These are phyloP conservation scores for Archaeoteleia sp. DNA, from an alignment of 2,888 invertebrate genomes.

Conservation along the genomic window DNA sequence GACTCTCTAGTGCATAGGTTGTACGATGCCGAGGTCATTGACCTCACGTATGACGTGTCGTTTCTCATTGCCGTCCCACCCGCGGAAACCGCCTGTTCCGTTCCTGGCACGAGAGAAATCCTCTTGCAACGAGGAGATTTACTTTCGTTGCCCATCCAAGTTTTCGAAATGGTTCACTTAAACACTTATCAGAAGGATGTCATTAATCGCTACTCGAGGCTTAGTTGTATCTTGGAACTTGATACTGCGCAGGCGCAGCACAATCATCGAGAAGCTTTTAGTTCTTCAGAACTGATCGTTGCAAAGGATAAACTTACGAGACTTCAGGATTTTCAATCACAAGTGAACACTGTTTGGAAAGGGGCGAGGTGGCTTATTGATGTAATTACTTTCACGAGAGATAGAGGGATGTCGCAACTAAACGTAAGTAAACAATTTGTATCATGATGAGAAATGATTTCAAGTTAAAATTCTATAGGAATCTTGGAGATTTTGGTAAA, in stretches of 20 bases:
- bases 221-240: slow-evolving; percentile 94
- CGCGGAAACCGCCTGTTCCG: slow-evolving; percentile 93
- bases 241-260: slow-evolving; percentile 95
- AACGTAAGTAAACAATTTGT: slow-evolving; percentile 61
- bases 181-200: slow-evolving; percentile 95
- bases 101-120: slow-evolving; percentile 90
- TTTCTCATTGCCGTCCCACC: slow-evolving; percentile 95
- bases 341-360: slow-evolving; percentile 93
- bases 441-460: no score
- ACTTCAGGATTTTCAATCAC: slow-evolving; percentile 89
- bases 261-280: slow-evolving; percentile 95
- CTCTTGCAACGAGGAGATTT: slow-evolving; percentile 89
- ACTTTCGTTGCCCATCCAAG: slow-evolving; percentile 93
- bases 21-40: slow-evolving; percentile 95
- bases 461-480: no score
- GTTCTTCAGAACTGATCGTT: slow-evolving; percentile 87
- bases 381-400: slow-evolving; percentile 94
- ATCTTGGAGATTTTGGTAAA: no score
- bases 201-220: slow-evolving; percentile 91
- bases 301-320: slow-evolving; percentile 90
- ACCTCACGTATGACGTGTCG: slow-evolving; percentile 92
- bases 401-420: slow-evolving; percentile 77
- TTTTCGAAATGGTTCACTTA: slow-evolving; percentile 95
- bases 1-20: slow-evolving; percentile 86
- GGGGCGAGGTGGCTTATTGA: slow-evolving; percentile 97